Conservation (phyloP, 2,888 invertebrate species). For the Monopis laevigella region DNA sequence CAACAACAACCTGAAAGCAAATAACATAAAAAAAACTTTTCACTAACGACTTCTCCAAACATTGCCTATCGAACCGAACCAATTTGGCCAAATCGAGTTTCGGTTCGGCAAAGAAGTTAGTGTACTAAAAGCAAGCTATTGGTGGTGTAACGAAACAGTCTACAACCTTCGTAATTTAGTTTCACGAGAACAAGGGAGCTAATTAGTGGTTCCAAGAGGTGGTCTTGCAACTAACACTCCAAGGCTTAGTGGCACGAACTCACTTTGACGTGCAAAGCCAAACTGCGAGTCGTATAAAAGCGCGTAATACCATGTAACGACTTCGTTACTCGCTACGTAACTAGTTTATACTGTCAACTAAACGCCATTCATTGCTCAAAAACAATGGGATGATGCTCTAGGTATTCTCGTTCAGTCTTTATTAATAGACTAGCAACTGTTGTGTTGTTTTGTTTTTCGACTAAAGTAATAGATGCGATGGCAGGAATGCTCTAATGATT, state of each 20-base stretch:
- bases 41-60: neutral
- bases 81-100: conserved; percentile 6
- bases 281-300: conserved; percentile 2
- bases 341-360: too few relatives aligned
- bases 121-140: conserved; percentile 10
- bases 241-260: conserved; percentile 8
- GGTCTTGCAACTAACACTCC: conserved; percentile 23
- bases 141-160: conserved; percentile 4
- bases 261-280: conserved; percentile 7
- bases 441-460: too few relatives aligned
- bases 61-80: neutral
- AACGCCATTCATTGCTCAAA: too few relatives aligned
- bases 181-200: conserved; percentile 29
- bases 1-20: neutral
- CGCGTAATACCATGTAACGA: conserved; percentile 1
- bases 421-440: too few relatives aligned
- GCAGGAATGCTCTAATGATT: too few relatives aligned
- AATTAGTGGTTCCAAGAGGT: conserved; percentile 31
- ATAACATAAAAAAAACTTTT: neutral
- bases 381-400: too few relatives aligned
- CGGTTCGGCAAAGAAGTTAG: conserved; percentile 11
- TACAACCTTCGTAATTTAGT: conserved; percentile 18
- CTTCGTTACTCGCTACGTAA: too few relatives aligned
- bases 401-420: too few relatives aligned
- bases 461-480: too few relatives aligned